These are phyloP conservation scores for Chitala chitala DNA, from an alignment of 2,113 vertebrate genomes.

Conservation along the genomic window DNA sequence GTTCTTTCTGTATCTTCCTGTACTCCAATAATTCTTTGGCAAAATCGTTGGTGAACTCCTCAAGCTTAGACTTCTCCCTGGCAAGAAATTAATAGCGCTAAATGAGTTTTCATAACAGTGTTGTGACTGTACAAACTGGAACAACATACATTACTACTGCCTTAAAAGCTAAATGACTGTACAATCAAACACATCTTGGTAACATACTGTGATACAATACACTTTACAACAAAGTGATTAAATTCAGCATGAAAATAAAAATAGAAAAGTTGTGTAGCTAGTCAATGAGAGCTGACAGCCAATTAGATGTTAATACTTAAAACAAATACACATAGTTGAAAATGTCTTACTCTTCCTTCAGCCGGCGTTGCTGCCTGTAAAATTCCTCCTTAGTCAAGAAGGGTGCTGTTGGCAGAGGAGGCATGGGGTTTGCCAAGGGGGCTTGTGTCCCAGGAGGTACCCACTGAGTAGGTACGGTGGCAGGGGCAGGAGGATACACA, in stretches of 20 bases:
- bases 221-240: too few species aligned
- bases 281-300: background rate
- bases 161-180: too few species aligned
- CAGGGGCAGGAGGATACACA: constrained; percentile 74
- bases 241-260: too few species aligned
- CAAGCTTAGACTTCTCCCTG: constrained; percentile 95
- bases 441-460: constrained; percentile 68
- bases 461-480: constrained; percentile 78
- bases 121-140: too few species aligned
- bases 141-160: too few species aligned
- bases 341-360: constrained; percentile 87
- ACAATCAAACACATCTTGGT: too few species aligned
- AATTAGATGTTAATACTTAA: background rate
- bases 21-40: constrained; percentile 98
- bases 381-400: constrained; percentile 89
- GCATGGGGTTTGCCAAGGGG: constrained; percentile 67
- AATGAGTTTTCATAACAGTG: constrained; percentile 35
- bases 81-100: constrained; percentile 46
- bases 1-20: constrained; percentile 94
- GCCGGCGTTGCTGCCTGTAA: constrained; percentile 78
- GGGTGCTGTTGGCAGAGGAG: constrained; percentile 64
- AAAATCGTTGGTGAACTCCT: constrained; percentile 99
- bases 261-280: background rate
- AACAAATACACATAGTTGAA: background rate
- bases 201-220: too few species aligned